A percentile compares a stretch with the other conserved stretches of the same genome.
Evolutionary conservation across 92 coral and sea anemone genomes (phyloP).

Genomic region (Phymanthus crucifer): DNA sequence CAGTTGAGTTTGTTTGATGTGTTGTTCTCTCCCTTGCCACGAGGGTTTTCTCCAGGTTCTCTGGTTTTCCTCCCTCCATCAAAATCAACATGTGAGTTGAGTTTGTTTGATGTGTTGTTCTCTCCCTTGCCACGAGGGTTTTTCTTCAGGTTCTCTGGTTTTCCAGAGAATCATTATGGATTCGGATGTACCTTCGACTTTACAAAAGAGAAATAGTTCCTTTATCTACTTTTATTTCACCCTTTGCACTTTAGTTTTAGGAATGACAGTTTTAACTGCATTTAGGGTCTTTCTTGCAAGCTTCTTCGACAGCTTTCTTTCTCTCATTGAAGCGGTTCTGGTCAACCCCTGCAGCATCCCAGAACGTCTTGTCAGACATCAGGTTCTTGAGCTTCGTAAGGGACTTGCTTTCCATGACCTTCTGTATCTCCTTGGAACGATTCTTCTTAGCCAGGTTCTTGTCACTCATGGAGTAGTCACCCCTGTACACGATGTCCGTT

Average conservation of each 20-base stretch:
- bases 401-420: slow-evolving; percentile 4
- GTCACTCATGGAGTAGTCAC: slow-evolving; percentile 4
- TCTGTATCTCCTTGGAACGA: not conserved
- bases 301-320: not conserved
- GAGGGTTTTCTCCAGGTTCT: no score
- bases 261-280: not conserved
- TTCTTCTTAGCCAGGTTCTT: not conserved
- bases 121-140: no score
- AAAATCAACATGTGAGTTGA: no score
- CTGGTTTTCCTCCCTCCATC: no score
- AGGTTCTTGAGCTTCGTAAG: not conserved
- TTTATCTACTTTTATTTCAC: not conserved
- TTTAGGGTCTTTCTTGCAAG: not conserved
- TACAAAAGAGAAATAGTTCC: no score
- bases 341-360: slow-evolving; percentile 18
- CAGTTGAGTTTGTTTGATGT: no score
- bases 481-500: not conserved
- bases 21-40: no score
- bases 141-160: no score
- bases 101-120: no score
- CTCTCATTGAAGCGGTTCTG: not conserved
- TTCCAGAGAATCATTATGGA: no score
- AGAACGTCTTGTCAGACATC: slow-evolving; percentile 14
- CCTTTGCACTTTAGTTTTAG: not conserved
- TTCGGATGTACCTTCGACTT: no score